Evolutionary conservation across 2,113 vertebrate genomes (phyloP).

Genomic region (Etia nguti): DNA sequence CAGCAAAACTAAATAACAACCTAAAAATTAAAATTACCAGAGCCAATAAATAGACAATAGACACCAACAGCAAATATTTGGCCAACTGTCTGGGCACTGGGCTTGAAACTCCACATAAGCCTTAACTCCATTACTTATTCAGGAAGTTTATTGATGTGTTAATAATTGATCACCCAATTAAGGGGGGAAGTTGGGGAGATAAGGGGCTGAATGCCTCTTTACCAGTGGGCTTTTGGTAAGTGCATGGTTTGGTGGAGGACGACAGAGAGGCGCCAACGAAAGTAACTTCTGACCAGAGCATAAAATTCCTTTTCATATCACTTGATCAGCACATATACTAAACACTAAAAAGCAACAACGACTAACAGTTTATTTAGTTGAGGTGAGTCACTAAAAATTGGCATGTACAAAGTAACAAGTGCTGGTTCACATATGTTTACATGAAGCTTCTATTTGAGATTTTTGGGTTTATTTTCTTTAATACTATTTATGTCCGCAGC

Average conservation of each 20-base stretch:
- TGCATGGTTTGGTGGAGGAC: slow-evolving; percentile 67
- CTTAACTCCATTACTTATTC: slow-evolving; percentile 71
- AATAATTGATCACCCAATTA: slow-evolving; percentile 75
- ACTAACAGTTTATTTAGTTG: background rate
- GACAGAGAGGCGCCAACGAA: slow-evolving; percentile 62
- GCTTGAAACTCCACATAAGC: slow-evolving; percentile 59
- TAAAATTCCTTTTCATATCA: slow-evolving; percentile 35
- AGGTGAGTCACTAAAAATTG: background rate
- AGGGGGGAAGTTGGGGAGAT: slow-evolving; percentile 56
- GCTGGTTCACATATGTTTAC: background rate
- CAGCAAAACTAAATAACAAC: slow-evolving; percentile 18
- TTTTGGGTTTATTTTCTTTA: accelerated
- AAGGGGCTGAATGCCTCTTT: slow-evolving; percentile 62
- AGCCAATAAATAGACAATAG: slow-evolving; percentile 40
- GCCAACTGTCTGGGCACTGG: slow-evolving; percentile 55
- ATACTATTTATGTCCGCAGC: background rate
- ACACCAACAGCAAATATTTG: slow-evolving; percentile 65
- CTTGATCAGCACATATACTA: background rate
- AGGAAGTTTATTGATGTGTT: slow-evolving; percentile 70
- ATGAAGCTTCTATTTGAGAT: background rate
- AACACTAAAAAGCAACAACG: background rate
- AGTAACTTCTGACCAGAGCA: slow-evolving; percentile 52
- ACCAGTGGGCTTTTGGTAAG: slow-evolving; percentile 73
- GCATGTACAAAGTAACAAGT: background rate
- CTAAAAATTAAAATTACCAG: slow-evolving; percentile 25